phyloP scores from a whole-genome alignment of 2,797 vertebrate genomes.

The Anguilla marmorata region DNA sequence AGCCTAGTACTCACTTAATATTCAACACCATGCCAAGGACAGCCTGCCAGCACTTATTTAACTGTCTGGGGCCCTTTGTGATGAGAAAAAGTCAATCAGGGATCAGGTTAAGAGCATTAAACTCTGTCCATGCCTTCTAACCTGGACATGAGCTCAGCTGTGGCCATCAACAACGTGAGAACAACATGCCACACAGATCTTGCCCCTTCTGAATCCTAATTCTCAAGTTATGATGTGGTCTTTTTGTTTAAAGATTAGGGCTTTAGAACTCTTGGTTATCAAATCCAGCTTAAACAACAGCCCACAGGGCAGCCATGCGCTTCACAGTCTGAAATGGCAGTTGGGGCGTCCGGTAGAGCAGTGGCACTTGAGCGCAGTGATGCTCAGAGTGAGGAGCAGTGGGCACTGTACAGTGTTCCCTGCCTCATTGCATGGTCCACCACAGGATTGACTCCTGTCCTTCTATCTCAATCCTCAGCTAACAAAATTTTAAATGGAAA shows the following conservation, averaged over 20 bases:
- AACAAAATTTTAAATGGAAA: no score
- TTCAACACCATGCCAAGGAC: neutral
- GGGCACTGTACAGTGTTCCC: no score
- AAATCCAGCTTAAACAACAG: no score
- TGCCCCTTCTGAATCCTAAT: neutral
- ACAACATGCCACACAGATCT: neutral
- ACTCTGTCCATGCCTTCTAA: neutral
- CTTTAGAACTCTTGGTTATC: no score
- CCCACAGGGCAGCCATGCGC: no score
- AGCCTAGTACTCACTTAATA: neutral
- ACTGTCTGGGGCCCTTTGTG: neutral
- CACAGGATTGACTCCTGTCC: no score
- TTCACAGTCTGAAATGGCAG: no score
- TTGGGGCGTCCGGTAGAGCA: no score
- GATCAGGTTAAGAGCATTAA: neutral
- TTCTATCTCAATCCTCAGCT: no score
- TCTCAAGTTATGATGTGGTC: neutral
- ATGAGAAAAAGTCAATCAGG: neutral
- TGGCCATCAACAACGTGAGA: neutral
- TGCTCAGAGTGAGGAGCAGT: no score
- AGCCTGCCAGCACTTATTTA: neutral
- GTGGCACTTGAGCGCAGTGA: no score
- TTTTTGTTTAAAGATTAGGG: neutral
- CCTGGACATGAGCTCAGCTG: neutral
- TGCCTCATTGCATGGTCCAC: no score